A percentile compares a stretch with the other conserved stretches of the same genome.
phyloP scores from a whole-genome alignment of 2,113 vertebrate genomes.

The Terrapene triunguis region DNA sequence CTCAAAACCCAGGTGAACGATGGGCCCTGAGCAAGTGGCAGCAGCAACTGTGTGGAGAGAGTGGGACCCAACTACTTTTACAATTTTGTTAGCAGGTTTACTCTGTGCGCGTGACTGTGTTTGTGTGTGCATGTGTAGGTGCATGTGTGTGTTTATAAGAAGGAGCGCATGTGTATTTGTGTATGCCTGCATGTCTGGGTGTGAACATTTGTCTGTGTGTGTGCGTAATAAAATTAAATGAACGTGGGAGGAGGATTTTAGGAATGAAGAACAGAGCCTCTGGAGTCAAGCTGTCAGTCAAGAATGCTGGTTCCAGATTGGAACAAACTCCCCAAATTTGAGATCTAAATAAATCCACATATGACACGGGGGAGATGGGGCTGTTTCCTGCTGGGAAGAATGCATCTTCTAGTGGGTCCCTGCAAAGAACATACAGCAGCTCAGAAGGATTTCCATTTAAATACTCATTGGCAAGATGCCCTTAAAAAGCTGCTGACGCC shows the following conservation, averaged over 20 bases:
- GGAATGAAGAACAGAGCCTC: neutral
- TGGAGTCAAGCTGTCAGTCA: neutral
- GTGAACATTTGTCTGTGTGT: neutral
- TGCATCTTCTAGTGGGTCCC: constrained; percentile 56
- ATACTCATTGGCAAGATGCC: constrained; percentile 75
- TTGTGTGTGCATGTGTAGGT: accelerated
- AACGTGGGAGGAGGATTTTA: neutral
- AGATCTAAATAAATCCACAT: neutral
- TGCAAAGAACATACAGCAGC: constrained; percentile 40
- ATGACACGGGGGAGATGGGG: neutral
- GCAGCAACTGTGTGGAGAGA: accelerated
- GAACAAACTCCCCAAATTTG: neutral
- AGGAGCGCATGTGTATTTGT: neutral
- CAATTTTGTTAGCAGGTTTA: neutral
- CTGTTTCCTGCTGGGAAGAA: constrained; percentile 70
- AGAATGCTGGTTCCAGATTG: neutral
- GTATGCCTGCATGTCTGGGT: accelerated
- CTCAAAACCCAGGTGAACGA: neutral
- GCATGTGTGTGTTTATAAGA: neutral
- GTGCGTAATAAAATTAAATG: accelerated
- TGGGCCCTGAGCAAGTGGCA: neutral
- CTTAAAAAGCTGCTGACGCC: constrained; percentile 72
- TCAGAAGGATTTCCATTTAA: constrained; percentile 76
- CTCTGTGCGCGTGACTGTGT: neutral
- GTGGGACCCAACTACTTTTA: no score